Evolutionary conservation across 2,797 vertebrate genomes (phyloP), one percentile per base, ranked within the genome.

Genomic region (Cottoperca gobio): DNA sequence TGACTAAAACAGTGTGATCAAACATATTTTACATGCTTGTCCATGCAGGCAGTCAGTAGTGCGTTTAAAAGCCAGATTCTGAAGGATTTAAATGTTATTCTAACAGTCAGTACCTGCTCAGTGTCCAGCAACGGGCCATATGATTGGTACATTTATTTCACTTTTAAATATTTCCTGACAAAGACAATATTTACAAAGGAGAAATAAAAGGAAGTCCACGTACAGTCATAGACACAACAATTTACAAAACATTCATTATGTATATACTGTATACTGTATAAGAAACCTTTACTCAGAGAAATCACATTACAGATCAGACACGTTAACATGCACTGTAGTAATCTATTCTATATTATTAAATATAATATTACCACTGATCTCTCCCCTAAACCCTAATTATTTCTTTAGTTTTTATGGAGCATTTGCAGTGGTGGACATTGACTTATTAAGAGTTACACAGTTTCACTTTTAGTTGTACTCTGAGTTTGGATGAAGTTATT

Each of bases 141-240:
- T 61, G 23, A 68, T 28, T 53, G 39, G 28, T 8, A 68, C 68
- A 68, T 31, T 62, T 11, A 24, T 35, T 48, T 52, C n/a, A 52
- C 35, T 19, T 68, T 54, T 40, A 40, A 43, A 45, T 24, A 33
- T 33, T 26, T 6, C 53, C 28, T 42, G 40, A 40, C 53, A 37
- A 37, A 46, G 12, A 31, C 26, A 45, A 19, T 53, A 53, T 64
- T 64, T 31, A 26, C 43, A 40, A 23, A 19, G 31, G 24, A 24
- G 1, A 49, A 50, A 26, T n/a, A 26, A 31, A 35, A 23, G 35
- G n/a, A 57, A 19, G 33, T 67, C 12, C 24, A 21, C 14, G 23
- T 19, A 40, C 19, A 50, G 35, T 61, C n/a, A 39, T 2, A 16
- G 19, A 71, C 2, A 70, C 52, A 52, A 53, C 26, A 31, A 53